These are phyloP conservation scores for Tolmerus cingulatus DNA, from an alignment of 2,888 invertebrate species.

Conservation along the genomic window DNA sequence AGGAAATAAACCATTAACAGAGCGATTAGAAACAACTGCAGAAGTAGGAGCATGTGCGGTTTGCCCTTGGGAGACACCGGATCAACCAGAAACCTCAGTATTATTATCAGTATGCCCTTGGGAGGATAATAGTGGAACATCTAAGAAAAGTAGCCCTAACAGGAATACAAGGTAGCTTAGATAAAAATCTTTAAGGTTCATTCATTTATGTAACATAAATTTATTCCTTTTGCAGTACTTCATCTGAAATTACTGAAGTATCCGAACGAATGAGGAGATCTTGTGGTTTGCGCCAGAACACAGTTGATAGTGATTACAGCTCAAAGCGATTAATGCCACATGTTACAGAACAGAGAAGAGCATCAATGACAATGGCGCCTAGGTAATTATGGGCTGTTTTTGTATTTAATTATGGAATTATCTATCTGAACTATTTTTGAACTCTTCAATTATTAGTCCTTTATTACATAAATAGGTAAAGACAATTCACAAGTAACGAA, in stretches of 20 bases:
- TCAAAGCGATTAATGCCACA: slow-evolving; percentile 61
- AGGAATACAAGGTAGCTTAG: slow-evolving; percentile 41
- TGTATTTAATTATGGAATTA: background rate
- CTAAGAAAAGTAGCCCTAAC: background rate
- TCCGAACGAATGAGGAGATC: slow-evolving; percentile 71
- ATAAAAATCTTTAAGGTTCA: background rate
- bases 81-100: slow-evolving; percentile 51
- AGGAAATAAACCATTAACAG: slow-evolving; percentile 54
- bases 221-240: slow-evolving; percentile 52
- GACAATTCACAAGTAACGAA: no score
- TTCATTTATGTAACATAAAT: background rate
- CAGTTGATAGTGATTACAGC: slow-evolving; percentile 70
- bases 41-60: slow-evolving; percentile 57
- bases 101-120: slow-evolving; percentile 59
- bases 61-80: slow-evolving; percentile 61
- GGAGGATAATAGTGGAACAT: slow-evolving; percentile 56
- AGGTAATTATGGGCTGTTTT: slow-evolving; percentile 53
- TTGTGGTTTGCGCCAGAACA: slow-evolving; percentile 72
- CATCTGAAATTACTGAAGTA: slow-evolving; percentile 74
- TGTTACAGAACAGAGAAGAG: slow-evolving; percentile 60
- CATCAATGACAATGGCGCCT: slow-evolving; percentile 60
- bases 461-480: background rate
- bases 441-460: background rate
- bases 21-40: slow-evolving; percentile 57
- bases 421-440: background rate